Evolutionary conservation across 2,797 vertebrate species (phyloP).

Genomic region (Lepilemur ruficaudatus): DNA sequence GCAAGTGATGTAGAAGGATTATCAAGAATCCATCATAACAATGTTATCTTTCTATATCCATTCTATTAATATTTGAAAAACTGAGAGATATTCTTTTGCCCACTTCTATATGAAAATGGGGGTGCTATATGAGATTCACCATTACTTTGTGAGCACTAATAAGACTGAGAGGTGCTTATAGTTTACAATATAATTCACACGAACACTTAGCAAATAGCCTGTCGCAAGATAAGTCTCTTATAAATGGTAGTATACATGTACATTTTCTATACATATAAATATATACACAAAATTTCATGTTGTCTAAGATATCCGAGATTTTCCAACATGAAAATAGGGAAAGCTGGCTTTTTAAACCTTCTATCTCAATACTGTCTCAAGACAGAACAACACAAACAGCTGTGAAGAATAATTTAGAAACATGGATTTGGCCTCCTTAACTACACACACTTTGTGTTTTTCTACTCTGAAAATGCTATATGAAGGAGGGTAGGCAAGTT

Average conservation of each 20-base stretch:
- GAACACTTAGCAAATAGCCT: not conserved
- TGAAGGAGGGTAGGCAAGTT: not conserved
- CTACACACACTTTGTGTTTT: not conserved
- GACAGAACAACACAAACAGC: not conserved
- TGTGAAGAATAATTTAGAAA: not conserved
- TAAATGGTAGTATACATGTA: not conserved
- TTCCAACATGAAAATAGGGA: slow-evolving; percentile 9
- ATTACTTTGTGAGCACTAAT: not conserved
- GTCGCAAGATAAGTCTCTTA: not conserved
- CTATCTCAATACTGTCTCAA: slow-evolving; percentile 6
- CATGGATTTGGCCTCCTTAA: not conserved
- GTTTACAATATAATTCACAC: not conserved
- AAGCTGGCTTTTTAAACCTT: not conserved
- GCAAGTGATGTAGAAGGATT: not conserved
- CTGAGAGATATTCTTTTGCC: not conserved
- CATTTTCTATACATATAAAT: not conserved
- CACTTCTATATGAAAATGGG: not conserved
- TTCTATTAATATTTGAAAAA: not conserved
- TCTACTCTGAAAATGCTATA: not conserved
- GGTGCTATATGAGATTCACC: not conserved
- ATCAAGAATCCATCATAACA: not conserved
- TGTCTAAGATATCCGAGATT: not conserved
- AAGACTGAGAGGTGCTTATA: not conserved
- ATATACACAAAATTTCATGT: not conserved
- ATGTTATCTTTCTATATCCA: not conserved